Evolutionary conservation across 2,113 vertebrate species (phyloP).

Genomic region (Riparia riparia): DNA sequence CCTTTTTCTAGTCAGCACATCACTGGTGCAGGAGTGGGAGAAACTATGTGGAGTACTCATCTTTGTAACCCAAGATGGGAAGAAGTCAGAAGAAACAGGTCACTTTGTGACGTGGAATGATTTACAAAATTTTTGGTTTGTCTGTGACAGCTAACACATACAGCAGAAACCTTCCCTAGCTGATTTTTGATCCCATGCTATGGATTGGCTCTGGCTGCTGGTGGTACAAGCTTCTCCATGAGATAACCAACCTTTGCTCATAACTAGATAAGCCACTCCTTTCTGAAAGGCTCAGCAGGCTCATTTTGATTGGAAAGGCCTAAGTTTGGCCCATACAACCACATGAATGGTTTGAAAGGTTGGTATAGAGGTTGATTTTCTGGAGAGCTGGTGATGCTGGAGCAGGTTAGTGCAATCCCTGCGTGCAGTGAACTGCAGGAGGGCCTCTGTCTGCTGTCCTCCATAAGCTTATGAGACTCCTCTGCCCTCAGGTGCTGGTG

Average conservation of each 20-base stretch:
- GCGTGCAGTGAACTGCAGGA: neutral
- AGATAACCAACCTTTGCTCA: neutral
- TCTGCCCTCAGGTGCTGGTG: neutral
- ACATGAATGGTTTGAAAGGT: neutral
- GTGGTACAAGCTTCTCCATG: neutral
- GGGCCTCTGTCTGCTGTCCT: neutral
- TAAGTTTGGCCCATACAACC: neutral
- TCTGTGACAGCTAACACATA: neutral
- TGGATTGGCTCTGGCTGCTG: neutral
- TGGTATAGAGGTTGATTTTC: neutral
- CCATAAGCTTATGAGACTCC: fast-evolving
- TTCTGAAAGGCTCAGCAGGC: neutral
- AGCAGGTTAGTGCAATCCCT: neutral
- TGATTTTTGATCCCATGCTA: neutral
- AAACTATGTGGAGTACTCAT: neutral
- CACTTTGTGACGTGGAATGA: neutral
- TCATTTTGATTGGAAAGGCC: neutral
- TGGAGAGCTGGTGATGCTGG: neutral
- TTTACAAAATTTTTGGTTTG: neutral
- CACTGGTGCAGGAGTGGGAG: neutral
- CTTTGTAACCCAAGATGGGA: neutral
- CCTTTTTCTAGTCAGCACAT: neutral
- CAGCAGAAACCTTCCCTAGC: neutral
- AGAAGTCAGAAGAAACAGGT: neutral
- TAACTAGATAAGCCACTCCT: neutral